Conservation (phyloP, 2,797 vertebrate species). For the Micromesistius poutassou region DNA sequence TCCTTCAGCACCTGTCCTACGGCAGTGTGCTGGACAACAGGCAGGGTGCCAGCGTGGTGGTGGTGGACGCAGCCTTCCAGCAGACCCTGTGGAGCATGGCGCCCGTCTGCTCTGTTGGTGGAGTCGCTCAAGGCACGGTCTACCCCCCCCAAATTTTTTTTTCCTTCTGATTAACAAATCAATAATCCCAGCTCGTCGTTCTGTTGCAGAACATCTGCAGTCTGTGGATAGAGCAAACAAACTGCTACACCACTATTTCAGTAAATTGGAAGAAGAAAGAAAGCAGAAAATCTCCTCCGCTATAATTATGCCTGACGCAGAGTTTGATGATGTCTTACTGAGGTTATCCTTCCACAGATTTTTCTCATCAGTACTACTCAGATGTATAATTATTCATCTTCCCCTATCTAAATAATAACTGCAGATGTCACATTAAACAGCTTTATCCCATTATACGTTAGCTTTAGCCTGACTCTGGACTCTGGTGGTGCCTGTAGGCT, state of each 20-base stretch:
- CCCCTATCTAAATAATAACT: not conserved
- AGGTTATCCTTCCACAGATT: not conserved
- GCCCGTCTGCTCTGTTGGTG: constrained; percentile 87
- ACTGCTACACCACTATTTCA: not conserved
- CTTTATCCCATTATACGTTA: not conserved
- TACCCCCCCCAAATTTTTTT: not conserved
- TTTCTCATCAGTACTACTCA: constrained; percentile 2
- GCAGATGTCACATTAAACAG: not conserved
- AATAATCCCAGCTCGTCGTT: not conserved
- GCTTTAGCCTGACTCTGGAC: no score
- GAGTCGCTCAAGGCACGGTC: constrained; percentile 83
- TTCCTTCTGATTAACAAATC: not conserved
- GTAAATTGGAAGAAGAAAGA: not conserved
- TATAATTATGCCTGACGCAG: not conserved
- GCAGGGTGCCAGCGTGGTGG: constrained; percentile 50
- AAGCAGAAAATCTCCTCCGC: not conserved
- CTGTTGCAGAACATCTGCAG: not conserved
- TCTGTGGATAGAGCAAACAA: not conserved
- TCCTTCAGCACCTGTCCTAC: constrained; percentile 84
- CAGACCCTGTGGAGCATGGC: constrained; percentile 93
- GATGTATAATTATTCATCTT: not conserved
- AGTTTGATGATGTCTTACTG: not conserved
- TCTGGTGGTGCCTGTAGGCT: no score
- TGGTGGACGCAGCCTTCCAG: constrained; percentile 90
- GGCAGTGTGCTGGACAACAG: constrained; percentile 66